Base-by-base conservation (phyloP, 2,797 vertebrate species). In the Micromesistius poutassou region DNA sequence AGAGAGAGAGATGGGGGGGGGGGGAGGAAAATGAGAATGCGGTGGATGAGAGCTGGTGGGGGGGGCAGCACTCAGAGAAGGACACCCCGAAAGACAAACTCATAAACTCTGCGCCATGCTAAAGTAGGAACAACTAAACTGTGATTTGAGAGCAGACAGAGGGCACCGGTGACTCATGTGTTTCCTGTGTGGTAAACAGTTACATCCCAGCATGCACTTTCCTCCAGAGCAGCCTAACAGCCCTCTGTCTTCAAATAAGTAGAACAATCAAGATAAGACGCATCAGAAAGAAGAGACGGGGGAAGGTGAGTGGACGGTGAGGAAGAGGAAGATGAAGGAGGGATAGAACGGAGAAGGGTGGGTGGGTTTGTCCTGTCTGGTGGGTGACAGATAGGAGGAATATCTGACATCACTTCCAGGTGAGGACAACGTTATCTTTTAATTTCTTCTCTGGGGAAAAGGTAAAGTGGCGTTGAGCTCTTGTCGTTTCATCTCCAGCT, bases 21-120 rank as follows among this genome's bases (percentile, higher is more conserved):
- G 70, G 12, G 0, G 68, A 28, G 82, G 82, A 73, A 77, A 81
- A 5, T 55, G 71, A 19, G 28, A 68, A 70, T 28, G 62, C 6
- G 62, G 62, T 66, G 19, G 62, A 12, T 42, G 40, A 42, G 62
- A 66, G 62, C 62, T 7, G 62, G 62, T 28, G 66, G 9, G 25
- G 66, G n/a, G 66, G 66, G 7, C 10, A 30, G 66, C 46, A 22
- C 46, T 70, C n/a, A 70, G 66, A 70, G 66, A 19, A 70, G n/a
- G n/a, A 30, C n/a, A 28, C 28, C 30, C 62, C 19, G 25, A 70
- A 70, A 28, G 66, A 30, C 66, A 70, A 70, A 70, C 7, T 19
- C 66, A 19, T 22, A 22, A 55, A 55, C 46, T 55, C 46, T 55
- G 16, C 40, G 13, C 40, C 40, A 42, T 14, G 40, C 40, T 42